Evolutionary conservation across 2,888 invertebrate species (phyloP), one percentile per base, ranked within the genome.

Genomic region (Chouioia cunea): DNA sequence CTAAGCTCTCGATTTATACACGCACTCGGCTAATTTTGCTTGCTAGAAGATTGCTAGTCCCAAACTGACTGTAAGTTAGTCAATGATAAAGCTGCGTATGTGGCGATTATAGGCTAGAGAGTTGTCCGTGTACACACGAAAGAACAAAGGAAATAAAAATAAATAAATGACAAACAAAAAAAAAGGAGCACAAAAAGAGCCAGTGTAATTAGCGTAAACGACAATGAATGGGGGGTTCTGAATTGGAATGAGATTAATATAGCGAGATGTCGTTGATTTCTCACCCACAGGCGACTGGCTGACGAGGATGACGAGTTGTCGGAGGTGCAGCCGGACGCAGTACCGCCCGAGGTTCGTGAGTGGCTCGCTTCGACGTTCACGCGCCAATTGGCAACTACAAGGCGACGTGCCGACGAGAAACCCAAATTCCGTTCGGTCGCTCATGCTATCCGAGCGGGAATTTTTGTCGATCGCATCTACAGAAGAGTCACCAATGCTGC

Each of bases 301-400:
- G 95, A 95, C 80, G 97, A 97, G 86, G 97, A 97, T 86, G 97
- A 97, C 86, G 97, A 97, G 86, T 87, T 97, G 77, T 96, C 96
- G 54, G 97, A 97, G 86, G 97, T 97, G 67, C 96, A 97, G 82
- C 97, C 97, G 65, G 97, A 97, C 85, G 96, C 97, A 14, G 97
- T 97, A 62, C 97, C 97, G 50, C 96, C 94, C 72, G 97, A 97
- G 86, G 97, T 97, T 53, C 91, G 97, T 78, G 97, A 97, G 86
- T 97, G 97, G 97, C 88, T 97, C 85, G 97, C 97, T 71, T 94
- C 97, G 72, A 97, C 97, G 56, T 97, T 97, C 87, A 98, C 97
- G 47, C 90, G 97, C 76, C 96, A 96, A 86, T 88, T 93, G 87
- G 93, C 92, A 73, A 92, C 93, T 70, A 91, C 93, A 68, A 90